phyloP scores from a whole-genome alignment of 2,113 vertebrate genomes.

The Mirza zaza region DNA sequence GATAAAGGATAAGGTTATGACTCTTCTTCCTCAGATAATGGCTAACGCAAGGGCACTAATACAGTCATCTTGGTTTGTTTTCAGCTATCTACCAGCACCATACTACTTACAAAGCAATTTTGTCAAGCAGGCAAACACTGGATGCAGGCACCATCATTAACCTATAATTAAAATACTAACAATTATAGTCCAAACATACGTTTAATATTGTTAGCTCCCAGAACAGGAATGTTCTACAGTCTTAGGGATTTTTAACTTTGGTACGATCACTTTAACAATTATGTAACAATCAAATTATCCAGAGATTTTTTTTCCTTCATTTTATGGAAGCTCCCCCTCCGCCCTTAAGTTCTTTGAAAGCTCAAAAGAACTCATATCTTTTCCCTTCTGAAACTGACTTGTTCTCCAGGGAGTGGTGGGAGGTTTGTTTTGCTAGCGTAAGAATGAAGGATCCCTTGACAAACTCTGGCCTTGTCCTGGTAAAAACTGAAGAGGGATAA shows the following conservation, averaged over 20 bases:
- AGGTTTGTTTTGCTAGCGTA: slow-evolving; percentile 17
- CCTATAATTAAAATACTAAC: background rate
- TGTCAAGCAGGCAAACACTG: background rate
- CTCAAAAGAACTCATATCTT: background rate
- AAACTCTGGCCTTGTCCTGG: background rate
- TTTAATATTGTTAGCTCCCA: background rate
- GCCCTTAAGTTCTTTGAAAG: background rate
- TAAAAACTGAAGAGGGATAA: background rate
- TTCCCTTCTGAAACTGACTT: background rate
- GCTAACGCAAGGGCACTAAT: rapidly evolving
- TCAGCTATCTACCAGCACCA: rapidly evolving
- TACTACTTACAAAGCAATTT: background rate
- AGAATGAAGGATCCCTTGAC: background rate
- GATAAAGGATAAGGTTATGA: rapidly evolving
- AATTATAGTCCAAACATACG: background rate
- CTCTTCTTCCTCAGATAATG: background rate
- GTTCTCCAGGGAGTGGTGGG: background rate
- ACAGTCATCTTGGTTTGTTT: background rate
- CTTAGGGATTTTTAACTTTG: background rate
- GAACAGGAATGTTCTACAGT: background rate
- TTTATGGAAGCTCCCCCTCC: background rate
- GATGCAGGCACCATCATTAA: rapidly evolving
- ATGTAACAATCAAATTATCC: background rate
- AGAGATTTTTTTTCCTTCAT: background rate
- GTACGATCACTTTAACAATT: background rate